Evolutionary conservation across 2,797 vertebrate species (phyloP).

Genomic region (Micromesistius poutassou): DNA sequence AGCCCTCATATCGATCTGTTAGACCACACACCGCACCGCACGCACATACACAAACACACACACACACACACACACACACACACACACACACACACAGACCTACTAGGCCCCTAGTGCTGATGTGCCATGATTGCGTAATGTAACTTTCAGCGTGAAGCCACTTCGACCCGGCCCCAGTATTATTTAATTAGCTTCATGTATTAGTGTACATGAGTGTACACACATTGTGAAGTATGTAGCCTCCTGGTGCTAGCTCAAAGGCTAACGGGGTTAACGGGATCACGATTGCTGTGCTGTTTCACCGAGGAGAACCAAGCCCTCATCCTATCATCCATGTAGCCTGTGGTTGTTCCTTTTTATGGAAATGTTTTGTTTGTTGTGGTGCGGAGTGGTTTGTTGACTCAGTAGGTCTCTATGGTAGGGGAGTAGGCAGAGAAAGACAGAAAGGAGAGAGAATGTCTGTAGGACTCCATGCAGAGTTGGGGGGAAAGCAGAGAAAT

Average conservation of each 20-base stretch:
- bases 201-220: too few relatives aligned
- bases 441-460: not conserved
- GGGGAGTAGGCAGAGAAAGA: not conserved
- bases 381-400: not conserved
- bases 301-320: not conserved
- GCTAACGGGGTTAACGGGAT: too few relatives aligned
- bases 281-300: not conserved
- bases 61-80: not conserved
- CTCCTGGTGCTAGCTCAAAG: not conserved
- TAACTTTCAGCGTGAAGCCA: not conserved
- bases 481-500: not conserved
- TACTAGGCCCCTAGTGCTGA: slow-evolving; percentile 30
- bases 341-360: not conserved
- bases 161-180: not conserved
- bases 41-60: not conserved
- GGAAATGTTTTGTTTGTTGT: not conserved
- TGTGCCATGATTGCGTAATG: slow-evolving; percentile 36
- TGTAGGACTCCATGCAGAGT: not conserved
- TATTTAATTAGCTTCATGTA: not conserved
- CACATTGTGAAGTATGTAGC: slow-evolving; percentile 1
- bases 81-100: too few relatives aligned
- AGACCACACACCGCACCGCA: slow-evolving; percentile 14
- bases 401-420: not conserved
- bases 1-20: slow-evolving; percentile 41
- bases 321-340: not conserved